phyloP scores from a whole-genome alignment of 2,888 invertebrate species.

The Griposia aprilina region DNA sequence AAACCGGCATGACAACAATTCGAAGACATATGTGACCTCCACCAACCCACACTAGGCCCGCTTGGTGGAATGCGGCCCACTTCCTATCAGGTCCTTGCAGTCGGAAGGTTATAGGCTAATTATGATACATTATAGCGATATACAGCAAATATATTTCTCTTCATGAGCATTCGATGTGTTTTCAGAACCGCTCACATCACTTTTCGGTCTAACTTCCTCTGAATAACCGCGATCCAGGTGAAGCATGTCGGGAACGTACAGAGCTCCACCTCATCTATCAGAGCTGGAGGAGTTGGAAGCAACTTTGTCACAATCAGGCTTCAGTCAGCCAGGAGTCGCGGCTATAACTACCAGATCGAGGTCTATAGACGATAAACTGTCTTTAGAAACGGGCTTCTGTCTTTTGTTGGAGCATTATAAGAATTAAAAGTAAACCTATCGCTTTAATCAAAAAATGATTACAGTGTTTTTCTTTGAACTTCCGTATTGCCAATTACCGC shows the following conservation, averaged over 20 bases:
- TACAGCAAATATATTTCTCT: neutral
- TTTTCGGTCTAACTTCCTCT: neutral
- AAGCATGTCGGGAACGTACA: neutral
- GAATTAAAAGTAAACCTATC: too few relatives aligned
- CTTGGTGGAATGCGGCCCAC: neutral
- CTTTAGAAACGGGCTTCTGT: too few relatives aligned
- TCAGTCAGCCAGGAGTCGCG: slow-evolving; percentile 20
- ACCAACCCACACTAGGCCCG: neutral
- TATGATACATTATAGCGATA: neutral
- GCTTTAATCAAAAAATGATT: too few relatives aligned
- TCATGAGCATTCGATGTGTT: neutral
- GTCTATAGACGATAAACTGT: neutral
- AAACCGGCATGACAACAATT: too few relatives aligned
- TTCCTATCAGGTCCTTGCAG: neutral
- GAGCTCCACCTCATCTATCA: slow-evolving; percentile 13
- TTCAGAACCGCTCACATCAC: neutral
- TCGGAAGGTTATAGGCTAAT: neutral
- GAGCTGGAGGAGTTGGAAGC: slow-evolving; percentile 12
- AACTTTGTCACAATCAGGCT: slow-evolving; percentile 16
- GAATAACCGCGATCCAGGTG: slow-evolving; percentile 26
- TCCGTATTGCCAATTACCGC: too few relatives aligned
- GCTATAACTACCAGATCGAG: slow-evolving; percentile 18
- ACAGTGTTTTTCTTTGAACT: too few relatives aligned
- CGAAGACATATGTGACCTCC: neutral
- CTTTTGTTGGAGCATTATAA: too few relatives aligned